A percentile compares a stretch with the other conserved stretches of the same genome.
Evolutionary conservation across 2,888 invertebrate species (phyloP).

Genomic region (Drosophila anceps): DNA sequence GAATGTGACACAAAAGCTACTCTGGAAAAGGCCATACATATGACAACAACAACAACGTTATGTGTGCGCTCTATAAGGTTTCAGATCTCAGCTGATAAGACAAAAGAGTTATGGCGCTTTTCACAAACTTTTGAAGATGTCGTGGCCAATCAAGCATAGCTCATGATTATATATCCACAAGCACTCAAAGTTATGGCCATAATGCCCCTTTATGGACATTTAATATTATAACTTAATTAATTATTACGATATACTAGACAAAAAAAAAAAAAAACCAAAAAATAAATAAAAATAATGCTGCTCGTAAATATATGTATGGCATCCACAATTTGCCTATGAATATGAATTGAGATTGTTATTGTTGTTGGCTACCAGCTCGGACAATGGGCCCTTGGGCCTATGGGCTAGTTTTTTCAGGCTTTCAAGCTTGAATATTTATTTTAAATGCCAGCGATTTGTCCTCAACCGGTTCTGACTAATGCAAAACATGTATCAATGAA

Average conservation of each 20-base stretch:
- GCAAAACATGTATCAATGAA: slow-evolving; percentile 65
- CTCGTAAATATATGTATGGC: slow-evolving; percentile 54
- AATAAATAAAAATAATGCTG: slow-evolving; percentile 34
- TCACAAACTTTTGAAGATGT: slow-evolving; percentile 52
- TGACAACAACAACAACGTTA: slow-evolving; percentile 1
- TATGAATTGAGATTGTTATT: slow-evolving; percentile 18
- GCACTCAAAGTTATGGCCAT: slow-evolving; percentile 73
- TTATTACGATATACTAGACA: slow-evolving; percentile 65
- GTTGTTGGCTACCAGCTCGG: slow-evolving; percentile 11
- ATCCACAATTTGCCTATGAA: slow-evolving; percentile 67
- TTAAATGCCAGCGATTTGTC: slow-evolving; percentile 39
- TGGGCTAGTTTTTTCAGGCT: slow-evolving; percentile 41
- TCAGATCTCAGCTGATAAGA: slow-evolving; percentile 63
- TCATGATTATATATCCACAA: slow-evolving; percentile 56
- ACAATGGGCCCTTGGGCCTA: slow-evolving; percentile 33
- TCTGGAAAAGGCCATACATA: slow-evolving; percentile 22
- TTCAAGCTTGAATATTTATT: slow-evolving; percentile 33
- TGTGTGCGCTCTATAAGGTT: slow-evolving; percentile 27
- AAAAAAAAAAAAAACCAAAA: slow-evolving; percentile 27
- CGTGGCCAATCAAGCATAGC: slow-evolving; percentile 60
- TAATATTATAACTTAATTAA: slow-evolving; percentile 80
- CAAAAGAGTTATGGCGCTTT: slow-evolving; percentile 64
- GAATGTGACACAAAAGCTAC: slow-evolving; percentile 43
- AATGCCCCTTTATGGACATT: slow-evolving; percentile 76
- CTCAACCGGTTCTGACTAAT: slow-evolving; percentile 49